These are phyloP conservation scores for Discoglossus pictus DNA, from an alignment of 2,797 vertebrate genomes.

Conservation along the genomic window DNA sequence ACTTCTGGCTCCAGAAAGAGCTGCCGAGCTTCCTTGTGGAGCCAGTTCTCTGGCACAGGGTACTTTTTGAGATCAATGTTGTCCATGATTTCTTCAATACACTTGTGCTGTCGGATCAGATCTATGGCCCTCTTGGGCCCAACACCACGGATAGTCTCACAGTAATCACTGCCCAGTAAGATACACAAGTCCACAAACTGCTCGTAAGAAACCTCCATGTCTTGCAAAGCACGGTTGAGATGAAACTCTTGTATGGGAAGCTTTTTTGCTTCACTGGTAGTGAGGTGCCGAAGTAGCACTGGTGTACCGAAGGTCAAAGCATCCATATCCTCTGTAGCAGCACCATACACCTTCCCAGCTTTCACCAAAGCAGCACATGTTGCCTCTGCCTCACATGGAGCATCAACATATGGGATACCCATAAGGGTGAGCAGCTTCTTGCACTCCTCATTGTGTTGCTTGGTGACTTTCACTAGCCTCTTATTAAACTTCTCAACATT, in stretches of 20 bases:
- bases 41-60: conserved; percentile 88
- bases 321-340: conserved; percentile 96
- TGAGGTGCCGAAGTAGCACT: conserved; percentile 89
- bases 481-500: conserved; percentile 92
- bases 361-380: conserved; percentile 93
- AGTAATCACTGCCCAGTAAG: conserved; percentile 96
- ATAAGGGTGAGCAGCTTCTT: conserved; percentile 87
- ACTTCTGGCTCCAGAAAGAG: conserved; percentile 90
- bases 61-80: conserved; percentile 87
- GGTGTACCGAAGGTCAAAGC: conserved; percentile 93
- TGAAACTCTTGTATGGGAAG: conserved; percentile 96
- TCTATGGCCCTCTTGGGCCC: conserved; percentile 94
- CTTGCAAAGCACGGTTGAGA: conserved; percentile 84
- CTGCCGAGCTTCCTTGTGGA: conserved; percentile 85
- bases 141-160: conserved; percentile 92
- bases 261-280: conserved; percentile 94
- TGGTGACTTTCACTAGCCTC: conserved; percentile 93
- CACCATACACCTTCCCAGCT: conserved; percentile 89
- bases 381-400: conserved; percentile 93
- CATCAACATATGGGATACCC: conserved; percentile 92
- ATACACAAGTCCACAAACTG: conserved; percentile 97
- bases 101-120: conserved; percentile 88
- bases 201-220: conserved; percentile 80
- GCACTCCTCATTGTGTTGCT: conserved; percentile 91
- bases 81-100: conserved; percentile 89